phyloP scores from a whole-genome alignment of 2,113 vertebrate genomes.

The Romanogobio albipinnatus region DNA sequence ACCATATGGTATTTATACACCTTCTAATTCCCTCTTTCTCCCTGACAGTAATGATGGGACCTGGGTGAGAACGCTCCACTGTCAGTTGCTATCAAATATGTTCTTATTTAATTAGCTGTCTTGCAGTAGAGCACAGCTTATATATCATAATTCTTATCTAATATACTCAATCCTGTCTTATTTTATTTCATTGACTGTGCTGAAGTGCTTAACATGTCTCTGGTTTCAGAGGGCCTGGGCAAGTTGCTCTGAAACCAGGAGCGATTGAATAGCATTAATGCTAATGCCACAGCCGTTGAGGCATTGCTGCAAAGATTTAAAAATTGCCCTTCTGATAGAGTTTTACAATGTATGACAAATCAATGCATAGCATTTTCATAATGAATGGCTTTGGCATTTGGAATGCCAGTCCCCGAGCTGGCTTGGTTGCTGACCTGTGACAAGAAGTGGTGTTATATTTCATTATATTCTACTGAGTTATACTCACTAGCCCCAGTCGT shows the following conservation, averaged over 20 bases:
- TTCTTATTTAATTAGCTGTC: constrained; percentile 37
- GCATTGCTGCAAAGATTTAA: constrained; percentile 61
- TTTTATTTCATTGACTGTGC: constrained; percentile 29
- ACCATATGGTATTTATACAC: constrained; percentile 49
- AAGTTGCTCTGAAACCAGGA: constrained; percentile 12
- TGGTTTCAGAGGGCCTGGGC: constrained; percentile 21
- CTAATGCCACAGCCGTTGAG: constrained; percentile 59
- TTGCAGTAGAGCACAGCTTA: constrained; percentile 34
- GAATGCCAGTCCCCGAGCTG: constrained; percentile 56
- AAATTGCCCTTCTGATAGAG: constrained; percentile 64
- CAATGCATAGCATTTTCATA: constrained; percentile 76
- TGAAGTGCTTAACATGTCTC: constrained; percentile 39
- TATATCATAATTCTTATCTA: constrained; percentile 42
- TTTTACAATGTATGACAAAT: constrained; percentile 74
- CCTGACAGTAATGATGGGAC: constrained; percentile 35
- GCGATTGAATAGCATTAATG: constrained; percentile 56
- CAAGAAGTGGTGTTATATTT: constrained; percentile 57
- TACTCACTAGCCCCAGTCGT: constrained; percentile 9
- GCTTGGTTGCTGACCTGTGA: constrained; percentile 63
- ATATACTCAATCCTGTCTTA: constrained; percentile 10
- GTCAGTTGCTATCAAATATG: constrained; percentile 38
- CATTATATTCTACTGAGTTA: constrained; percentile 43
- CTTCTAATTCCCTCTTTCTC: constrained; percentile 37
- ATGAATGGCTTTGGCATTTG: constrained; percentile 75
- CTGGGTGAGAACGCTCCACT: constrained; percentile 25